Conservation (phyloP, 2,797 vertebrate species). For the Microcaecilia unicolor region DNA sequence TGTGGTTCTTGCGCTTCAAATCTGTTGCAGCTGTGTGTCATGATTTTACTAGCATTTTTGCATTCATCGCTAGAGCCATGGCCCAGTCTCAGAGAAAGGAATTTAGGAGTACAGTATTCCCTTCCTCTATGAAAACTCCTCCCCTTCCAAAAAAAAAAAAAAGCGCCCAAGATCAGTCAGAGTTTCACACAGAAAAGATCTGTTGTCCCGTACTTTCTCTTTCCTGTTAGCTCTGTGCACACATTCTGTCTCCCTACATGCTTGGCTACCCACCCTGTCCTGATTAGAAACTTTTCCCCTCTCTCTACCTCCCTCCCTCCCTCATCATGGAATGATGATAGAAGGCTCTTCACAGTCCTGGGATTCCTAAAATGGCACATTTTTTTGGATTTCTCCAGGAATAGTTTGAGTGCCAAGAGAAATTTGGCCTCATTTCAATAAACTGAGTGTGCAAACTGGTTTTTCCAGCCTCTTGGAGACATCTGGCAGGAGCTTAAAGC, state of each 20-base stretch:
- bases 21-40: too few species aligned
- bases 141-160: constrained; percentile 6
- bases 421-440: constrained; percentile 27
- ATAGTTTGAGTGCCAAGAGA: constrained; percentile 35
- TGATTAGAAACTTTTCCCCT: too few species aligned
- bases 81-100: too few species aligned
- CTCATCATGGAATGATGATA: neutral
- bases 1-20: too few species aligned
- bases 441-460: constrained; percentile 31
- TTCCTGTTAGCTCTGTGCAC: neutral
- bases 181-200: too few species aligned
- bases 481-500: constrained; percentile 48
- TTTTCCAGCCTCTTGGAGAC: constrained; percentile 46
- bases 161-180: too few species aligned
- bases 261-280: too few species aligned
- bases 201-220: neutral
- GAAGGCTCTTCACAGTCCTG: neutral
- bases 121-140: too few species aligned
- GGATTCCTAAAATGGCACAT: constrained; percentile 32
- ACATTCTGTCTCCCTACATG: neutral
- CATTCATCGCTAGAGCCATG: neutral
- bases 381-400: constrained; percentile 43
- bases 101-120: too few species aligned
- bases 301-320: neutral
- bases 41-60: too few species aligned